Base-by-base conservation (phyloP, 2,113 vertebrate genomes). In the Xyliphius kryptos region DNA sequence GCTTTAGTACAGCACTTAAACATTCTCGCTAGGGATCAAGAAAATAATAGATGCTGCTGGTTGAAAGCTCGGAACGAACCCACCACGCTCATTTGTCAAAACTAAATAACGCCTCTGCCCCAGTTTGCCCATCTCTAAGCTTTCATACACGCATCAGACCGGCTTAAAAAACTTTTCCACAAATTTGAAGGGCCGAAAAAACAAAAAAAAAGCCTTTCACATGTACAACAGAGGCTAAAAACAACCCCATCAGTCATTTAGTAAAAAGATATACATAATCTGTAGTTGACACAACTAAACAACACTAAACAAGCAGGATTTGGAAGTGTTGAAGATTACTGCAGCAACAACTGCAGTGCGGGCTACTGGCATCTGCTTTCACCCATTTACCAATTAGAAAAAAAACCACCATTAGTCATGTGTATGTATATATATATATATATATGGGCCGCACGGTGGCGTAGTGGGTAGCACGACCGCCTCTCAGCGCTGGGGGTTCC, bases 331-430 rank as follows among this genome's bases (percentile, higher is more conserved):
- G 26, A 6, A 32, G 7, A 32, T 56, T 74, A 75, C 71, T 80
- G 74, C 68, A 70, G 72, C 58, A 71, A 72, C 65, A 79, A 69
- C 81, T 84, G 82, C 81, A 84, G 73, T 84, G 81, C 82, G n/a
- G n/a, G 71, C 72, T 76, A 62, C 48, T 13, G 63, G 65, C 70
- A 67, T 71, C 53, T 43, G 55, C 26, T 32, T 32, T 32, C n/a
- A n/a, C n/a, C n/a, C n/a, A n/a, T n/a, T n/a, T n/a, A n/a, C n/a
- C n/a, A n/a, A n/a, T n/a, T n/a, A n/a, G n/a, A n/a, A n/a, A n/a
- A n/a, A n/a, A n/a, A n/a, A n/a, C n/a, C n/a, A n/a, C n/a, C n/a
- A n/a, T n/a, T n/a, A n/a, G n/a, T n/a, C n/a, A n/a, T n/a, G n/a
- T n/a, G n/a, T n/a, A n/a, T n/a, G n/a, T n/a, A n/a, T n/a, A n/a